Base-by-base conservation (phyloP, 2,113 vertebrate species). In the Ramphastos sulfuratus region DNA sequence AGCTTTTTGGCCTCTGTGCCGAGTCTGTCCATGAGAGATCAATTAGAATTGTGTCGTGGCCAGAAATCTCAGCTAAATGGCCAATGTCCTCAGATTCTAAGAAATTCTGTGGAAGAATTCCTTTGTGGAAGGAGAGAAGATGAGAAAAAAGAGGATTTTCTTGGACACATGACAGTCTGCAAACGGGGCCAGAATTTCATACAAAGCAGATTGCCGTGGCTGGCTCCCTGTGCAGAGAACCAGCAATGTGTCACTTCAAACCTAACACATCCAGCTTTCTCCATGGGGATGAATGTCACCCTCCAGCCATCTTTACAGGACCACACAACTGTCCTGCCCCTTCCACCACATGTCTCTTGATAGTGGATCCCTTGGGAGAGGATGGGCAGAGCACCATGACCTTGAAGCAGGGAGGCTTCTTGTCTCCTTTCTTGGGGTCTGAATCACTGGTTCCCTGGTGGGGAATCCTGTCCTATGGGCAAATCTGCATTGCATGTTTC, bases 41-140 rank as follows among this genome's bases (percentile, higher is more conserved):
- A 79, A 86, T 90, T 94, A 93, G 72, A 92, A 92, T 86, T 90
- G 77, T 93, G 88, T 67, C 70, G 87, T 1, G 1, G 92, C 95
- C 93, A 95, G 82, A 83, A 95, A 81, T 86, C 87, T 83, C 88
- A 72, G 88, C 76, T 96, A 86, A 93, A 90, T 78, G 85, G 92
- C 85, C 82, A 88, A 48, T n/a, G 9, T 95, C 80, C 90, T 90
- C 83, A 65, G 93, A 93, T 94, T 96, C 96, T 94, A 78, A 95
- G 96, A 96, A 96, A 96, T 94, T 93, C 85, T 58, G 61, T 85
- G 82, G 85, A 95, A 83, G 90, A 87, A 90, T 95, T 95, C 91
- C 87, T 93, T 96, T 95, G 92, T 93, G 76, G 48, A 75, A 70
- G 77, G 85, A 72, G 63, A 81, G 85, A 78, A 37, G 93, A 94